Conservation (phyloP, 2,113 vertebrate genomes). For the Gopherus flavomarginatus region DNA sequence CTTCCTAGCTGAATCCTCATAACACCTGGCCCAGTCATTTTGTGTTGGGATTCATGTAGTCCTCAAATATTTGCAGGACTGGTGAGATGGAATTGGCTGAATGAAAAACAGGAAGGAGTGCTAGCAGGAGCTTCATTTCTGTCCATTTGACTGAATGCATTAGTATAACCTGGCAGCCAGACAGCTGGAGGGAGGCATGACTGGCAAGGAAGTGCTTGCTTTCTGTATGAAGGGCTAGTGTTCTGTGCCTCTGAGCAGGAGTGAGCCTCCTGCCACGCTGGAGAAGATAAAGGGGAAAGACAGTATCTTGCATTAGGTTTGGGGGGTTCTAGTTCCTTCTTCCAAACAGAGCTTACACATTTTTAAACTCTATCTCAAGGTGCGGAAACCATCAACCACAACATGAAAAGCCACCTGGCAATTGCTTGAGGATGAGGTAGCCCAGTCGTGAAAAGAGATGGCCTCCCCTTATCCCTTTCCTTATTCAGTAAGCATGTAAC, state of each 20-base stretch:
- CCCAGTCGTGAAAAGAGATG: neutral
- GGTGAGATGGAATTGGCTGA: neutral
- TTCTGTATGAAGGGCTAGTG: neutral
- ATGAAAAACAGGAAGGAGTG: rapidly evolving
- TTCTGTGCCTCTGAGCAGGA: neutral
- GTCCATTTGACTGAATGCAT: neutral
- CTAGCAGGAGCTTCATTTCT: neutral
- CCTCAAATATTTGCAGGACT: neutral
- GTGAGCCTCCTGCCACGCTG: too few relatives aligned
- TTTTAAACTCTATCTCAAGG: neutral
- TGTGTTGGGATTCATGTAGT: neutral
- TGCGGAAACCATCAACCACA: neutral
- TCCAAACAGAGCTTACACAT: neutral
- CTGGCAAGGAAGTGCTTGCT: too few relatives aligned
- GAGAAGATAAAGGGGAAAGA: neutral
- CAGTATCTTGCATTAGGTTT: neutral
- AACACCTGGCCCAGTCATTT: rapidly evolving
- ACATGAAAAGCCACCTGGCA: neutral
- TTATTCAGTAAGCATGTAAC: neutral
- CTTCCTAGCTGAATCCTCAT: neutral
- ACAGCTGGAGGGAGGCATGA: neutral
- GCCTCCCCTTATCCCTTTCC: neutral
- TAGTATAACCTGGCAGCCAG: neutral
- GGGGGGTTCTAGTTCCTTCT: neutral
- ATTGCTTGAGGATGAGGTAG: neutral